Evolutionary conservation across 2,797 vertebrate genomes (phyloP).

Genomic region (Sebastes matsubarae): DNA sequence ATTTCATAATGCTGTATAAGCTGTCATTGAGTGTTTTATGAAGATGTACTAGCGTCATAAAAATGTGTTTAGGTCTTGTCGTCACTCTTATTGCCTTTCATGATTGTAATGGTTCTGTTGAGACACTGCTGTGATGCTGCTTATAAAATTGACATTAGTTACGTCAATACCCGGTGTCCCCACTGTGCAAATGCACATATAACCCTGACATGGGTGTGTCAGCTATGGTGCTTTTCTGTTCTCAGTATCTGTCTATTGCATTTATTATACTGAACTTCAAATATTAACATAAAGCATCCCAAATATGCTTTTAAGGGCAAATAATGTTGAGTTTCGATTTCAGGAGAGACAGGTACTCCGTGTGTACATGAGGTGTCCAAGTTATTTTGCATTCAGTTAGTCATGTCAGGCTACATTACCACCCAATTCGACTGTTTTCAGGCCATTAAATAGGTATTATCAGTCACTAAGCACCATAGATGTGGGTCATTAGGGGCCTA

Average conservation of each 20-base stretch:
- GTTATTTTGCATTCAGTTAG: neutral
- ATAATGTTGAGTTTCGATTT: neutral
- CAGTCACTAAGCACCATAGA: no score
- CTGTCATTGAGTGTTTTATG: conserved; percentile 57
- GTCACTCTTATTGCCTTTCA: conserved; percentile 43
- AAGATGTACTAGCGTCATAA: conserved; percentile 62
- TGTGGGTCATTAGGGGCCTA: no score
- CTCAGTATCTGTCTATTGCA: neutral
- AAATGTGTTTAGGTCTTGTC: conserved; percentile 60
- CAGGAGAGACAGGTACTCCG: neutral
- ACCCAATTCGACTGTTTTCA: no score
- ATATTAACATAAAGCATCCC: neutral
- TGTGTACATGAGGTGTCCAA: neutral
- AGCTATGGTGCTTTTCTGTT: neutral
- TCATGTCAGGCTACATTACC: neutral
- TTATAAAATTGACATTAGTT: conserved; percentile 70
- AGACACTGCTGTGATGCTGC: conserved; percentile 44
- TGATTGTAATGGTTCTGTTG: conserved; percentile 46
- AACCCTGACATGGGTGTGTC: neutral
- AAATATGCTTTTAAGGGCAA: neutral
- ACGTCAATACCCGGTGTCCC: conserved; percentile 18
- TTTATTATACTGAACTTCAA: neutral
- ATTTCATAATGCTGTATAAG: conserved; percentile 47
- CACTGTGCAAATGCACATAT: neutral
- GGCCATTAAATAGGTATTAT: no score